A percentile compares a stretch with the other conserved stretches of the same genome.
Conservation (phyloP, 2,797 vertebrate species). For the Sebastolobus alascanus region DNA sequence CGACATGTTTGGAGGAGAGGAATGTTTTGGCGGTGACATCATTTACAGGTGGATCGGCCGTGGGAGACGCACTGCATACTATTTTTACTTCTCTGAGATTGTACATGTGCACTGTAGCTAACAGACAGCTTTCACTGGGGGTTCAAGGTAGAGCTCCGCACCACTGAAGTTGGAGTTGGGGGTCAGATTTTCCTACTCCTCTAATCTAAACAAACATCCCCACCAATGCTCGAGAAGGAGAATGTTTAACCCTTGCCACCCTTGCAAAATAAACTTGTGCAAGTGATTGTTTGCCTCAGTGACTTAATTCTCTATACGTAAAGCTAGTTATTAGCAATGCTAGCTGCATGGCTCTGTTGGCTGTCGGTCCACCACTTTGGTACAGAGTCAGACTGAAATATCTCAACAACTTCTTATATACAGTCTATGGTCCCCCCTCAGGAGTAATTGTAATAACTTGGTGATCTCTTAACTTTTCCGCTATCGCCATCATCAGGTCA, state of each 20-base stretch:
- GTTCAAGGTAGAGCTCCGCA: conserved; percentile 34
- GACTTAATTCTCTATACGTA: background rate
- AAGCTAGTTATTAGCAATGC: background rate
- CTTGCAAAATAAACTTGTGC: background rate
- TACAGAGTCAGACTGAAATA: no score
- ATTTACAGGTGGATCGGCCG: conserved; percentile 73
- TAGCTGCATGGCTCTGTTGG: background rate
- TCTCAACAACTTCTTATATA: no score
- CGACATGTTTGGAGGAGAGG: conserved; percentile 70
- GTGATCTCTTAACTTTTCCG: background rate
- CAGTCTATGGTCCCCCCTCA: background rate
- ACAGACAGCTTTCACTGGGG: conserved; percentile 41
- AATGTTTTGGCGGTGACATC: conserved; percentile 69
- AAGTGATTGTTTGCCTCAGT: conserved; percentile 10
- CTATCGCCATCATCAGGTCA: background rate
- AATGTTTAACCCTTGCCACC: conserved; percentile 38
- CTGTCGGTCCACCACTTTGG: background rate
- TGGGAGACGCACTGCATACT: conserved; percentile 36
- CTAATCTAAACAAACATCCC: conserved; percentile 64
- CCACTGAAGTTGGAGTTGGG: conserved; percentile 28
- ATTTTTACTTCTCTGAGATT: conserved; percentile 58
- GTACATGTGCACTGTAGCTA: conserved; percentile 37
- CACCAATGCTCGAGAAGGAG: conserved; percentile 3
- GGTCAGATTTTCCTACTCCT: conserved; percentile 67
- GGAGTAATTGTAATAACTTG: background rate